These are phyloP conservation scores for Meta bourneti DNA, from an alignment of 2,888 invertebrate species.

Conservation along the genomic window DNA sequence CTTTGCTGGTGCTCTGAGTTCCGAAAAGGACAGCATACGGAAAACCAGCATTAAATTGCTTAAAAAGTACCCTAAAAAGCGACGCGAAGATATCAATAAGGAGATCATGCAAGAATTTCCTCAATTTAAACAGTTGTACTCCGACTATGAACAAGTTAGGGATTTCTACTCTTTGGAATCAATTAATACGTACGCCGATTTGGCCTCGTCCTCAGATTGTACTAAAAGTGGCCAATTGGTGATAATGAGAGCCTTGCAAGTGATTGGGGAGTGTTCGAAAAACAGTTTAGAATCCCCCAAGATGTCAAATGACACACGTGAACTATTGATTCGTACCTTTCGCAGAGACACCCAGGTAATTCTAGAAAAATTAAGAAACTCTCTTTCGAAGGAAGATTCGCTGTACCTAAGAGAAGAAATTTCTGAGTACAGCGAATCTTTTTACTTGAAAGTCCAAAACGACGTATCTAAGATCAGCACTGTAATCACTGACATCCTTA, in stretches of 20 bases:
- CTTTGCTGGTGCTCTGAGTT: neutral
- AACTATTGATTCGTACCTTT: neutral
- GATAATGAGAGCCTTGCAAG: slow-evolving; percentile 50
- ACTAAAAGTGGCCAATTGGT: slow-evolving; percentile 26
- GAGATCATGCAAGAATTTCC: slow-evolving; percentile 14
- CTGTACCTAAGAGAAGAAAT: slow-evolving; percentile 4
- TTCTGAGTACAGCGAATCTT: neutral
- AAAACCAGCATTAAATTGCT: neutral
- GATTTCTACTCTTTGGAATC: slow-evolving; percentile 38
- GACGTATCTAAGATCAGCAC: slow-evolving; percentile 21
- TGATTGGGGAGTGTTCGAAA: slow-evolving; percentile 54
- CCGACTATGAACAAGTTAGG: slow-evolving; percentile 16
- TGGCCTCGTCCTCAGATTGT: slow-evolving; percentile 4
- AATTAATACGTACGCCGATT: slow-evolving; percentile 13
- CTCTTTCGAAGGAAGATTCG: slow-evolving; percentile 40
- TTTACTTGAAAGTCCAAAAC: slow-evolving; percentile 13
- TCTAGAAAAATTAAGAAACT: slow-evolving; percentile 22
- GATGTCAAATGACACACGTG: neutral
- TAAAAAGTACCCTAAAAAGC: slow-evolving; percentile 2
- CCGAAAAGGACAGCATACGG: neutral
- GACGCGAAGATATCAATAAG: neutral
- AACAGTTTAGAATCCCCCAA: slow-evolving; percentile 39
- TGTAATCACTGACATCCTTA: slow-evolving; percentile 24
- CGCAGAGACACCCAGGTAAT: neutral
- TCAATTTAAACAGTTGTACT: slow-evolving; percentile 33